Evolutionary conservation across 2,888 invertebrate genomes (phyloP), one percentile per base, ranked within the genome.

Genomic region (Thymelicus acteon): DNA sequence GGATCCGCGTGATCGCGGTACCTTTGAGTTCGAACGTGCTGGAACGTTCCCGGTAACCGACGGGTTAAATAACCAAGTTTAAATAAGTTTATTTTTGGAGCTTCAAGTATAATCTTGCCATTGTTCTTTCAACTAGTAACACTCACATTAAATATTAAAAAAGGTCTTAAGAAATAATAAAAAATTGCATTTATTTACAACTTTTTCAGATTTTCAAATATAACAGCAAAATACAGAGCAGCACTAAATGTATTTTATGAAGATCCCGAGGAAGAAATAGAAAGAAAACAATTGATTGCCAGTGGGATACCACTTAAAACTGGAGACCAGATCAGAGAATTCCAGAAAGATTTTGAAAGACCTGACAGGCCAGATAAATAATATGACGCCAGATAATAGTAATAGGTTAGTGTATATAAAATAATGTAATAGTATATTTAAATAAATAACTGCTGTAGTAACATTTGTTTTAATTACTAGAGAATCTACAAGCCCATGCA

Each of bases 261-360:
- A 77, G 93, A 93, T 73, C 89, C 93, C 2, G 82, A 89, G 67
- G 88, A 88, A 74, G 92, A 92, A 75, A 86, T 92, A 3, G 93
- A 93, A 77, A 87, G 93, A 65, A 88, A 77, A 73, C 79, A 83
- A 13, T 79, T 92, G 84, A 93, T 93, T 61, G 89, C 87, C 37
- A 84, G 85, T 73, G 90, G 88, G 0, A 72, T 93, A 6, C 82
- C 83, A 0, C 81, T 78, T 64, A 82, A 87, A 75, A 74, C 85
- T 1, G 84, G 82, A 12, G 84, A 82, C 6, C 72, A 78, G 7
- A 81, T 93, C 48, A 78, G 87, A 73, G 77, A 80, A 70, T 58
- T 84, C 13, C 73, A 87, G 44, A 80, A 84, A 71, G 88, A 92
- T 65, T 76, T 79, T 6, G 73, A 80, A 49, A 79, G 87, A 67